Evolutionary conservation across 2,888 invertebrate species (phyloP), one percentile per base, ranked within the genome.

Genomic region (Diaphora mendica): DNA sequence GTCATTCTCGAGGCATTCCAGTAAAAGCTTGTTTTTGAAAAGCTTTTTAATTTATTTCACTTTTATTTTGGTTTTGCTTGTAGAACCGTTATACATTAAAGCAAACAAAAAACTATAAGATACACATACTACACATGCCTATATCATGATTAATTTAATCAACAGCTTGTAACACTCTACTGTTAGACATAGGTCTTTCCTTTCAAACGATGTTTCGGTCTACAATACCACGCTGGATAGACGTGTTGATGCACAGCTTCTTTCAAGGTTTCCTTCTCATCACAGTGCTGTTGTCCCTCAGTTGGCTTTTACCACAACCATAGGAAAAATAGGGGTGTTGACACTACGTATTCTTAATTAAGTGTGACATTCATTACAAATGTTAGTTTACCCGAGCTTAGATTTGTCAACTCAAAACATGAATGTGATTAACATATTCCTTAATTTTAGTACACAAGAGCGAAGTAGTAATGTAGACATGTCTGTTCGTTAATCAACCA

Each of bases 401-500:
- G 74, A 64, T 79, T 73, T 82, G 82, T 39, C 11, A 44, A 39
- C 23, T 64, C 35, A 30, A 48, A 68, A 62, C n/a, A 20, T 15
- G 20, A 44, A 68, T 8, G 35, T 64, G 68, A 68, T 55, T 69
- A 42, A 42, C 55, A 33, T 59, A n/a, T 33, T 69, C 39, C 59
- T 48, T 33, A 62, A 44, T 48, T 70, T 35, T 55, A 23, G 33
- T 51, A 70, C 55, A 68, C 59, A 65, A 68, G 67, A 75, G 64
- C 51, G 62, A 44, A 71, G 51, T 42, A 69, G 70, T 44, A 64
- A 51, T 33, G 23, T 71, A 65, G 33, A 3, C 39, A 44, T 71
- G 68, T 68, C 51, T 39, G 69, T 65, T 68, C 68, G 66, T 75
- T 77, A 73, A 67, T 76, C 77, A 80, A 82, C 80, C 74, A 74